Conservation (phyloP, 2,888 invertebrate genomes). For the Rhagium mordax region DNA sequence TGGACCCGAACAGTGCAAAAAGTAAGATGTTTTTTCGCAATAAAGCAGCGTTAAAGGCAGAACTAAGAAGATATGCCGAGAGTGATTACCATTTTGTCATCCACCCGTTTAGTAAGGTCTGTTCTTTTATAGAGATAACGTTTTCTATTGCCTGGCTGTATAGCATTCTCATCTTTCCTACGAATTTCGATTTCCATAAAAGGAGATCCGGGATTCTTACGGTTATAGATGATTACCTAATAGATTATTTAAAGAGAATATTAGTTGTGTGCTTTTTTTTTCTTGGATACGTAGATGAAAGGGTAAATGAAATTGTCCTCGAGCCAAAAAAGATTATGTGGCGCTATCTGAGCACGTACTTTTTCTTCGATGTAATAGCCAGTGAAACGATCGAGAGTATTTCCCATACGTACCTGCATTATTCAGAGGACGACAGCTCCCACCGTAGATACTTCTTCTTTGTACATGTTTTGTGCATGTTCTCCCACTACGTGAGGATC, state of each 20-base stretch:
- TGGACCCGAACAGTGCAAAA: slow-evolving; percentile 2
- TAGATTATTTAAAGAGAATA: not conserved
- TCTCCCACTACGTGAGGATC: not conserved
- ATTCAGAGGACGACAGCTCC: too few relatives aligned
- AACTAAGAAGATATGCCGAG: slow-evolving; percentile 31
- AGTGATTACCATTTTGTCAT: slow-evolving; percentile 33
- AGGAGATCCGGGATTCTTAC: too few relatives aligned
- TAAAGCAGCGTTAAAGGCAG: slow-evolving; percentile 20
- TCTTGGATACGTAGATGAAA: slow-evolving; percentile 43
- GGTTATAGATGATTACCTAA: not conserved
- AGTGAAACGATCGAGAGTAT: too few relatives aligned
- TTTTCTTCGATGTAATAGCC: slow-evolving; percentile 40
- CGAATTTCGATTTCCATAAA: too few relatives aligned
- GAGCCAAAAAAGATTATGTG: slow-evolving; percentile 37
- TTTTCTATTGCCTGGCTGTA: slow-evolving; percentile 9
- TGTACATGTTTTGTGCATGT: too few relatives aligned
- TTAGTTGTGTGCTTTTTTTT: slow-evolving; percentile 41
- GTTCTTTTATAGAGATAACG: slow-evolving; percentile 7
- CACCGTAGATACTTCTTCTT: too few relatives aligned
- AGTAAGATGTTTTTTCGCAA: slow-evolving; percentile 33
- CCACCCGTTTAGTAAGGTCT: slow-evolving; percentile 43
- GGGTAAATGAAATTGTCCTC: slow-evolving; percentile 47
- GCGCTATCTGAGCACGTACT: slow-evolving; percentile 49
- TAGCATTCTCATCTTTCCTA: not conserved
- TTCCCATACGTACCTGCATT: too few relatives aligned